Percentiles rank a stretch among this genome's conserved stretches.
Conservation (phyloP, 2,113 vertebrate species). For the Hirundichthys speculiger region DNA sequence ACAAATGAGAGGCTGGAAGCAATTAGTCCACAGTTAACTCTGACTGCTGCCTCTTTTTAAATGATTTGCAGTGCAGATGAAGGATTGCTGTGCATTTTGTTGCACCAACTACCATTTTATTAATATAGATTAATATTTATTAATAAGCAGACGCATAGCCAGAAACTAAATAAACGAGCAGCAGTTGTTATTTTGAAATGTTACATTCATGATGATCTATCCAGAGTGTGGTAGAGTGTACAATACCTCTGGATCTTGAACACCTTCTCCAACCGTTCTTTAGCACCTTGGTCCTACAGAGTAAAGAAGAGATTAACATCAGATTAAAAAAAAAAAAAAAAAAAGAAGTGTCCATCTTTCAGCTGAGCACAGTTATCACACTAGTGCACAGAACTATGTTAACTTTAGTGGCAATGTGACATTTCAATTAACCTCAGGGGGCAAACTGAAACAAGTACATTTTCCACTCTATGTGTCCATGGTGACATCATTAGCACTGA, state of each 20-base stretch:
- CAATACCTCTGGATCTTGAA: constrained; percentile 67
- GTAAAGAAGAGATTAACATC: constrained; percentile 55
- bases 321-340: constrained; percentile 35
- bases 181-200: not conserved
- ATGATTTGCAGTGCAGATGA: not conserved
- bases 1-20: not conserved
- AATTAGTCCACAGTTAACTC: not conserved
- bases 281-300: constrained; percentile 58
- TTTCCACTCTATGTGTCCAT: constrained; percentile 39
- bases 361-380: constrained; percentile 45
- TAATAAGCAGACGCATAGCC: too few relatives aligned
- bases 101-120: too few relatives aligned
- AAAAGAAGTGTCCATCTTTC: constrained; percentile 51
- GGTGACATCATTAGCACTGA: constrained; percentile 24
- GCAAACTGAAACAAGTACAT: constrained; percentile 51
- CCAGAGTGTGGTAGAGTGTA: not conserved
- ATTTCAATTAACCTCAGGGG: constrained; percentile 73
- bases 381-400: constrained; percentile 37
- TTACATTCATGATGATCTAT: not conserved
- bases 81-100: not conserved
- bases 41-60: not conserved
- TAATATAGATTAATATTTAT: too few relatives aligned
- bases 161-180: too few relatives aligned
- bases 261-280: constrained; percentile 52
- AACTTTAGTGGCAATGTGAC: constrained; percentile 60